Conservation (phyloP, 2,797 vertebrate genomes). For the Poecilia picta region DNA sequence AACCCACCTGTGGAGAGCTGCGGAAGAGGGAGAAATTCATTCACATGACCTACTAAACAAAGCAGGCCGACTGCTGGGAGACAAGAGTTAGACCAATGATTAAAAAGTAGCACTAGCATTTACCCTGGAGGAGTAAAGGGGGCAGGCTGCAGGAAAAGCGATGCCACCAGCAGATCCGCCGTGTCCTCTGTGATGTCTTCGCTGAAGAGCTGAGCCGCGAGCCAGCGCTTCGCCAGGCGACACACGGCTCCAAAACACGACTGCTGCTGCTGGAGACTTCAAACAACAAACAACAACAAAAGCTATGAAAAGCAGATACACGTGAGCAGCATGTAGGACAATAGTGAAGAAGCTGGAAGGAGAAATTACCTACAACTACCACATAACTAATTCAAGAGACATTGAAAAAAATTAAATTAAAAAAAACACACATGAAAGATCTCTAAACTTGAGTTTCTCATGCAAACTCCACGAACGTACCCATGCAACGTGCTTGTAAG, state of each 20-base stretch:
- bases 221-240: slow-evolving; percentile 95
- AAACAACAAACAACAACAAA: neutral
- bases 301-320: neutral
- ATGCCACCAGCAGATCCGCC: slow-evolving; percentile 90
- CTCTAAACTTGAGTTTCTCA: neutral
- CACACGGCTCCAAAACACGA: slow-evolving; percentile 87
- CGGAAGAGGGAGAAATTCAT: slow-evolving; percentile 34
- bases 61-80: slow-evolving; percentile 36
- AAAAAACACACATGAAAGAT: neutral
- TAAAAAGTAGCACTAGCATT: slow-evolving; percentile 11
- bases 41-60: slow-evolving; percentile 58
- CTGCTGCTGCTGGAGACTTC: slow-evolving; percentile 94
- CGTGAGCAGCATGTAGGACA: neutral
- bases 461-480: slow-evolving; percentile 67
- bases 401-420: too few relatives aligned
- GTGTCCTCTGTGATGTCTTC: slow-evolving; percentile 86
- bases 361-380: neutral
- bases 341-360: neutral
- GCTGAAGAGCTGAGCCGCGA: slow-evolving; percentile 89
- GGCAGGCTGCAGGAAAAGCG: slow-evolving; percentile 90
- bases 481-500: slow-evolving; percentile 94
- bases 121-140: slow-evolving; percentile 92
- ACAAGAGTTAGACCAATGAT: neutral
- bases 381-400: neutral
- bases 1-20: slow-evolving; percentile 94